phyloP scores from a whole-genome alignment of 2,113 vertebrate genomes.

The Cottus gobio region DNA sequence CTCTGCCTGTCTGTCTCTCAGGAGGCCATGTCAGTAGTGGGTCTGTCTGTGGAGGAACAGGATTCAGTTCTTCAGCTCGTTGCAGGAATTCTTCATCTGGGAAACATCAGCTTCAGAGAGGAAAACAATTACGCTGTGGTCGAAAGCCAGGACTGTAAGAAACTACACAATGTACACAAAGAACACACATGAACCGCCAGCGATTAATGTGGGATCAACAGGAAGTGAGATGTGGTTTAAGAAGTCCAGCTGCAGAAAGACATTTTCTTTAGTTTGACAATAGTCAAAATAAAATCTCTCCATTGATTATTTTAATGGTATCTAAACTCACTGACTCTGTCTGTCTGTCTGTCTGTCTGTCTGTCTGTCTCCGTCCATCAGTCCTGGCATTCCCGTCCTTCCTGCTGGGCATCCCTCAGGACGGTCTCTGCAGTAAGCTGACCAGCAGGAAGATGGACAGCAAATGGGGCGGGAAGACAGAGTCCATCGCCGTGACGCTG shows the following conservation, averaged over 20 bases:
- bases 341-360: not conserved
- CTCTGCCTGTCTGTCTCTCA: conserved; percentile 48
- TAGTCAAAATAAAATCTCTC: not conserved
- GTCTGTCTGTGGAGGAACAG: conserved; percentile 81
- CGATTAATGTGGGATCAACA: too few relatives aligned
- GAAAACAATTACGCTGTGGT: conserved; percentile 87
- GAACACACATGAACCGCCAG: too few relatives aligned
- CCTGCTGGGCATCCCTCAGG: conserved; percentile 84
- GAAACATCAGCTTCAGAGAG: conserved; percentile 86
- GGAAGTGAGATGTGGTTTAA: too few relatives aligned
- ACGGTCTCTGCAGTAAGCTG: conserved; percentile 82
- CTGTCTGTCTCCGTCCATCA: conserved; percentile 70
- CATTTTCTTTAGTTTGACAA: too few relatives aligned
- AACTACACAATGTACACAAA: too few relatives aligned
- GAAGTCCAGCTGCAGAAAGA: too few relatives aligned
- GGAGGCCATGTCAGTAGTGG: conserved; percentile 86
- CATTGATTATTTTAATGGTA: not conserved
- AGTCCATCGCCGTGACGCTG: conserved; percentile 86
- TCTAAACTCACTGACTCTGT: too few relatives aligned
- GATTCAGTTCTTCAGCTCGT: conserved; percentile 85
- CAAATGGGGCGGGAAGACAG: conserved; percentile 86
- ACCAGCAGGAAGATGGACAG: conserved; percentile 88
- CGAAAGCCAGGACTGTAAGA: conserved; percentile 87
- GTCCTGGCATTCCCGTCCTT: conserved; percentile 86
- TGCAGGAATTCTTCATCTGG: conserved; percentile 86